A percentile compares a stretch with the other conserved stretches of the same genome.
These are phyloP conservation scores for Glareola pratincola DNA, from an alignment of 2,113 vertebrate genomes.

Conservation along the genomic window DNA sequence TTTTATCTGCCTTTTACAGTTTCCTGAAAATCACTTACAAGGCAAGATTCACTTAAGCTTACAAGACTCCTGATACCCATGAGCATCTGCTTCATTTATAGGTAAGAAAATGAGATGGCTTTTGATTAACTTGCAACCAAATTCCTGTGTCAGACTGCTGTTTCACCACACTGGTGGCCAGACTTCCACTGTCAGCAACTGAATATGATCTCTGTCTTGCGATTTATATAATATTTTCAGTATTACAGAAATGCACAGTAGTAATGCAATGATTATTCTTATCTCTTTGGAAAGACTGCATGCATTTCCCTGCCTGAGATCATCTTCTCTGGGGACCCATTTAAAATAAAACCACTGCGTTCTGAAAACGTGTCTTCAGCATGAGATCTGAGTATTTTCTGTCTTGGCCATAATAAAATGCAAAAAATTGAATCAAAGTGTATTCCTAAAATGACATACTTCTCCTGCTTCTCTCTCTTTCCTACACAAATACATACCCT, in stretches of 20 bases:
- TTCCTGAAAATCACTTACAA: slow-evolving; percentile 13
- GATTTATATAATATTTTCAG: neutral
- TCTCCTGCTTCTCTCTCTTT: neutral
- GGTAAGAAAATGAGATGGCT: neutral
- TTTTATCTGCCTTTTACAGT: neutral
- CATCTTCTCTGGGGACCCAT: slow-evolving; percentile 25
- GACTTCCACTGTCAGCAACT: neutral
- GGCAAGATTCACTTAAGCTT: neutral
- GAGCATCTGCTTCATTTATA: neutral
- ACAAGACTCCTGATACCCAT: neutral
- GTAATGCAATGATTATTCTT: slow-evolving; percentile 25
- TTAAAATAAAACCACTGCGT: neutral
- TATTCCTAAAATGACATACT: neutral
- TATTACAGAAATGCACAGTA: neutral
- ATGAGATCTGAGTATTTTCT: neutral
- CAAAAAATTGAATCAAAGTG: slow-evolving; percentile 11
- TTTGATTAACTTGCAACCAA: neutral
- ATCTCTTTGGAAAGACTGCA: slow-evolving; percentile 5
- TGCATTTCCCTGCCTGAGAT: neutral
- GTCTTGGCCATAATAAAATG: neutral
- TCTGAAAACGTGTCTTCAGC: neutral
- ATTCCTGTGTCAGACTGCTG: neutral
- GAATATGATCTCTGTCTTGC: neutral
- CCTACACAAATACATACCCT: neutral
- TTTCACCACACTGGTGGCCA: neutral